Percentiles rank a stretch among this genome's conserved stretches.
These are phyloP conservation scores for Engystomops pustulosus DNA, from an alignment of 2,113 vertebrate genomes.

Conservation along the genomic window DNA sequence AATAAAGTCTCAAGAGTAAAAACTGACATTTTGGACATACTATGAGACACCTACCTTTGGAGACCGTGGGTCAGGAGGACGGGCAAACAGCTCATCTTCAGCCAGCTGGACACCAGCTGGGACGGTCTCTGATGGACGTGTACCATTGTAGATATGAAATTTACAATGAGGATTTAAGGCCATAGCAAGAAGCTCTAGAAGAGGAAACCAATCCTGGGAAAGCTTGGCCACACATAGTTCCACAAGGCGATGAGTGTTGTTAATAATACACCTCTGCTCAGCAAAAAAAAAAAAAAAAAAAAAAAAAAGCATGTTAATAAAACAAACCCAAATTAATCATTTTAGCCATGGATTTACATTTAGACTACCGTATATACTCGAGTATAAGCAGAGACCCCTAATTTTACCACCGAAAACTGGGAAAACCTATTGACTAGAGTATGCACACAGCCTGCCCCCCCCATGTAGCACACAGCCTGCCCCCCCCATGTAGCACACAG, in stretches of 20 bases:
- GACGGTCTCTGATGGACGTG: constrained; percentile 96
- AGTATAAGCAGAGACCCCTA: too few species aligned
- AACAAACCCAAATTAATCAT: too few species aligned
- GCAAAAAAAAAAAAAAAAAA: not conserved
- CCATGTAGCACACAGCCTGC: too few species aligned
- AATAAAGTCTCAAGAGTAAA: too few species aligned
- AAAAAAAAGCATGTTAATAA: too few species aligned
- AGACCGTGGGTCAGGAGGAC: constrained; percentile 96
- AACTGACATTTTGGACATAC: too few species aligned
- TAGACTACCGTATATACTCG: too few species aligned
- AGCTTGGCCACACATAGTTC: constrained; percentile 98
- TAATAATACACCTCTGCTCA: constrained; percentile 96
- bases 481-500: too few species aligned
- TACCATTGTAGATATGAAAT: constrained; percentile 99
- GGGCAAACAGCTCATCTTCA: constrained; percentile 96
- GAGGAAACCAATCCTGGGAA: constrained; percentile 99
- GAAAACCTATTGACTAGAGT: too few species aligned
- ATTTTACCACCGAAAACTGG: too few species aligned
- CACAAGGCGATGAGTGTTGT: constrained; percentile 97
- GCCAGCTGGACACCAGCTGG: constrained; percentile 93
- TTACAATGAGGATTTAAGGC: constrained; percentile 99
- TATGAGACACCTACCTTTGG: constrained; percentile 87
- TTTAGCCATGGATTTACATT: too few species aligned
- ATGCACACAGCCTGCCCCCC: too few species aligned
- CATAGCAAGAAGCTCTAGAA: constrained; percentile 98